These are phyloP conservation scores for Carassius auratus DNA, from an alignment of 2,113 vertebrate genomes.

Conservation along the genomic window DNA sequence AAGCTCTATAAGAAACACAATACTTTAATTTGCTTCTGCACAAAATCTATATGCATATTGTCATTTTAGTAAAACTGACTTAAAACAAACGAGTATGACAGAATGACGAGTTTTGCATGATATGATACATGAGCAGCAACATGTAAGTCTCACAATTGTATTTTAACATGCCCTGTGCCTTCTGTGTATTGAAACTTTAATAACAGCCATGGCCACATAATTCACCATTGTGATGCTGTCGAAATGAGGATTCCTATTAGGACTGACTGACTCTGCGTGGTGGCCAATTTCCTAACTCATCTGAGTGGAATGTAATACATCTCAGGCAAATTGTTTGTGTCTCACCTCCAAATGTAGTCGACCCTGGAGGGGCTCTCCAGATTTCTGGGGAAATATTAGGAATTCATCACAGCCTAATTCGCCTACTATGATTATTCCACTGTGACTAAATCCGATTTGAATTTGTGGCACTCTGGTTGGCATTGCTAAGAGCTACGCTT, in stretches of 20 bases:
- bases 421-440: conserved; percentile 67
- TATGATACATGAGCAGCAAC: neutral
- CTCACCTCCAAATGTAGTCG: conserved; percentile 64
- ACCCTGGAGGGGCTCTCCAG: conserved; percentile 59
- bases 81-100: no score
- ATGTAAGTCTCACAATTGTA: neutral
- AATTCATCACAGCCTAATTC: conserved; percentile 72
- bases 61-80: no score
- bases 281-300: conserved; percentile 69
- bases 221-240: conserved; percentile 65
- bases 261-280: conserved; percentile 43
- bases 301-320: conserved; percentile 68
- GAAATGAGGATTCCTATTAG: conserved; percentile 74
- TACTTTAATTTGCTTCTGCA: no score
- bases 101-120: neutral
- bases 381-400: conserved; percentile 70
- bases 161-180: conserved; percentile 23
- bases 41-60: no score
- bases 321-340: conserved; percentile 73
- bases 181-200: conserved; percentile 46
- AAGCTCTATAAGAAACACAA: no score
- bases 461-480: conserved; percentile 65
- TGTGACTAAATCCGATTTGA: conserved; percentile 68
- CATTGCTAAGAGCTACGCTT: conserved; percentile 59
- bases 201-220: conserved; percentile 65